Percentiles rank a stretch among this genome's conserved stretches.
Evolutionary conservation across 2,797 vertebrate species (phyloP).

Genomic region (Lepus townsendii): DNA sequence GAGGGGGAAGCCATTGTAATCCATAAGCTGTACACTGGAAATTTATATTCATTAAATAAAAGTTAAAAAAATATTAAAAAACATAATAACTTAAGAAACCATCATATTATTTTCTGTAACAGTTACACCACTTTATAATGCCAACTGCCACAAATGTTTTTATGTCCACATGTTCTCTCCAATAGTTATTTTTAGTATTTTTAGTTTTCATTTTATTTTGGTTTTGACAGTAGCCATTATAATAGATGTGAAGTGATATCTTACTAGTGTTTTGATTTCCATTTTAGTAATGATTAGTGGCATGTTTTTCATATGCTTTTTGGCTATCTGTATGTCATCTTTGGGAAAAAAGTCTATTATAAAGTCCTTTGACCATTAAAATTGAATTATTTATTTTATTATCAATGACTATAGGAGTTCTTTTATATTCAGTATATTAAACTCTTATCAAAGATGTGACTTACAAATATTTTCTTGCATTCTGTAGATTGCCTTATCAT

Average conservation of each 20-base stretch:
- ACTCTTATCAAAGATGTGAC: no score
- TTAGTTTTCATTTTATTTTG: background rate
- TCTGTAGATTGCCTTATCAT: background rate
- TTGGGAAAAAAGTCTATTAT: background rate
- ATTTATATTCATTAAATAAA: no score
- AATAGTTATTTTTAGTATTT: background rate
- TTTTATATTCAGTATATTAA: background rate
- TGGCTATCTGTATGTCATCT: background rate
- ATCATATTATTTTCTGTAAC: background rate
- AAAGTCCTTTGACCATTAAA: background rate
- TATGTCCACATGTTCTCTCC: background rate
- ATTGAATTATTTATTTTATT: background rate
- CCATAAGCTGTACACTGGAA: no score
- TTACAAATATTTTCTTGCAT: no score
- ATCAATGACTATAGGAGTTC: background rate
- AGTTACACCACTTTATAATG: background rate
- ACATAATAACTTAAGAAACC: background rate
- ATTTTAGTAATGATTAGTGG: background rate
- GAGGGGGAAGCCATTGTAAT: no score
- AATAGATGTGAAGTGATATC: background rate
- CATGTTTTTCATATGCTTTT: background rate
- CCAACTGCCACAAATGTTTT: background rate
- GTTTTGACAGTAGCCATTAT: background rate
- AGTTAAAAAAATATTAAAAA: no score
- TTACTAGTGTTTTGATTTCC: background rate